Conservation (phyloP, 2,113 vertebrate genomes). For the Clarias magur region DNA sequence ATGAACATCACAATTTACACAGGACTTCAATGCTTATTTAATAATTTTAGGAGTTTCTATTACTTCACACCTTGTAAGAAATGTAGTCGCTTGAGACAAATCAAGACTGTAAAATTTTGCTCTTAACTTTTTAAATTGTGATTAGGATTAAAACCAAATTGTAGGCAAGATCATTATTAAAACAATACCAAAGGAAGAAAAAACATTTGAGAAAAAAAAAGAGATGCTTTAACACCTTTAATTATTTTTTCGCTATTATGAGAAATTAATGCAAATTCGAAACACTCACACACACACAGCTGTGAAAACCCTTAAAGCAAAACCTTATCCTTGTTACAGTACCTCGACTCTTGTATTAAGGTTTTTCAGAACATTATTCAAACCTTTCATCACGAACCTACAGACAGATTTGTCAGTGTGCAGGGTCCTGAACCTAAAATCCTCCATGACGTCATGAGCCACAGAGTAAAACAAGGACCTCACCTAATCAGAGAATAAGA, state of each 20-base stretch:
- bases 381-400: too few species aligned
- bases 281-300: too few species aligned
- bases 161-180: neutral
- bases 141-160: neutral
- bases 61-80: too few species aligned
- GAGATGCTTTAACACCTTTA: neutral
- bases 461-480: neutral
- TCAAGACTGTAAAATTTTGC: too few species aligned
- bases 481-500: constrained; percentile 33
- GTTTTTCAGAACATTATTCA: neutral
- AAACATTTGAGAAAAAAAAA: neutral
- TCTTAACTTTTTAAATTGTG: too few species aligned
- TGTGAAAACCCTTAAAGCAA: neutral
- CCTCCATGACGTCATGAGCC: neutral
- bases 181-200: neutral
- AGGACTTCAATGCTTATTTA: too few species aligned
- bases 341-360: neutral
- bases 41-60: too few species aligned
- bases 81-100: too few species aligned
- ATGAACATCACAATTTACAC: too few species aligned
- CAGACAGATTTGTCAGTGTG: neutral
- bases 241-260: neutral
- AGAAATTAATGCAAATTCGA: neutral
- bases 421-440: neutral
- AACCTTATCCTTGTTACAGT: neutral